These are phyloP conservation scores for Drosophila parabipectinata DNA, from an alignment of 1,140 invertebrate species.

Conservation along the genomic window DNA sequence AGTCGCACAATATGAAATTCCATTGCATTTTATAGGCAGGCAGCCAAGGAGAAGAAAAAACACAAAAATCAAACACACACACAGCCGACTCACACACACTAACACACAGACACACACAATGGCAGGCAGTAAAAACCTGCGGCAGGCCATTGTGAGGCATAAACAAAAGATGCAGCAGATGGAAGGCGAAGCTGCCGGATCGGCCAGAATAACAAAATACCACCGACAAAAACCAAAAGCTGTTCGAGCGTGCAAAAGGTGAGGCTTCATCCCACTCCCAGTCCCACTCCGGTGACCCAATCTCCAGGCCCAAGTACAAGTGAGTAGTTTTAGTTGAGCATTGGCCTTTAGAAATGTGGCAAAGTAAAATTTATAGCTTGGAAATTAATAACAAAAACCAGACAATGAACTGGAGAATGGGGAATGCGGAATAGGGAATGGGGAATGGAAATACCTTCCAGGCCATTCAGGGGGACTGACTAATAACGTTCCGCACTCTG, in stretches of 20 bases:
- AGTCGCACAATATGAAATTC: constrained; percentile 72
- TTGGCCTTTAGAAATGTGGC: constrained; percentile 77
- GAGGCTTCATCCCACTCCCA: constrained; percentile 21
- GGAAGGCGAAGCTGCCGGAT: constrained; percentile 54
- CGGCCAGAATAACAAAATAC: constrained; percentile 71
- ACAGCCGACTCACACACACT: constrained; percentile 34
- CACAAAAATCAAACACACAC: constrained; percentile 34
- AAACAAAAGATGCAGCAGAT: constrained; percentile 77
- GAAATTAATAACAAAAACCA: constrained; percentile 80
- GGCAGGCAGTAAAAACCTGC: constrained; percentile 76
- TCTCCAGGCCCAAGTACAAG: constrained; percentile 29
- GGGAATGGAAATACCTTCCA: constrained; percentile 34
- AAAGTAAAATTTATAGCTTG: constrained; percentile 81
- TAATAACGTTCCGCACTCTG: constrained; percentile 49
- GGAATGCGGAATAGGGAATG: constrained; percentile 1
- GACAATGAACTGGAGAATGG: constrained; percentile 67
- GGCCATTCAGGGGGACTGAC: constrained; percentile 19
- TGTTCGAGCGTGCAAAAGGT: constrained; percentile 74
- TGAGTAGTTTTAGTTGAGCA: constrained; percentile 53
- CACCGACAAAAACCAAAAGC: constrained; percentile 65
- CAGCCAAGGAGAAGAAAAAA: constrained; percentile 26
- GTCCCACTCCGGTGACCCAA: neutral
- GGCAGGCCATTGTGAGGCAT: constrained; percentile 77
- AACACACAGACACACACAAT: constrained; percentile 49
- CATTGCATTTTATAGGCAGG: constrained; percentile 77